Evolutionary conservation across 2,888 invertebrate genomes (phyloP).

Genomic region (Apomyelois bistriatella): DNA sequence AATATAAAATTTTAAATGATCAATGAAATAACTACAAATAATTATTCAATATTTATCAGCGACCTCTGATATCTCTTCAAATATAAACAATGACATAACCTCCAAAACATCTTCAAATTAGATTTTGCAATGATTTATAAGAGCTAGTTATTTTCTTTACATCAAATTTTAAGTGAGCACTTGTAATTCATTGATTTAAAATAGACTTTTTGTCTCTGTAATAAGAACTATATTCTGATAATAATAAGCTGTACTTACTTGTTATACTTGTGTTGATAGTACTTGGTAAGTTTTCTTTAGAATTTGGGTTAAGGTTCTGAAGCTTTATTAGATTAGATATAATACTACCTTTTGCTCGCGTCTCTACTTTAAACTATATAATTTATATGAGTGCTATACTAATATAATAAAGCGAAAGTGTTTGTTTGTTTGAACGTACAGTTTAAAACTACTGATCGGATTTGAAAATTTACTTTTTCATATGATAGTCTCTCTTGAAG

Average conservation of each 20-base stretch:
- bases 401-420: too few relatives aligned
- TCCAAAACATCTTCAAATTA: conserved; percentile 1
- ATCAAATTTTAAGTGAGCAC: conserved; percentile 11
- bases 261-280: conserved; percentile 17
- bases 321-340: conserved; percentile 5
- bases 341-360: too few relatives aligned
- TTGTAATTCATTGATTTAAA: not conserved
- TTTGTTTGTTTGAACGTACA: too few relatives aligned
- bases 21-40: too few relatives aligned
- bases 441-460: too few relatives aligned
- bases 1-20: too few relatives aligned
- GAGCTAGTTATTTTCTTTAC: conserved; percentile 20
- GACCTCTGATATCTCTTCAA: not conserved
- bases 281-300: conserved; percentile 18
- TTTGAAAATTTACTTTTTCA: too few relatives aligned
- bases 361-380: too few relatives aligned
- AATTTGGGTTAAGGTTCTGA: conserved; percentile 19
- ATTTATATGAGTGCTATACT: too few relatives aligned
- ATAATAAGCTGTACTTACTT: conserved; percentile 19
- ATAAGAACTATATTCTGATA: conserved; percentile 3
- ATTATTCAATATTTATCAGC: not conserved
- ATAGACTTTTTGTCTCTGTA: conserved; percentile 8
- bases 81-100: conserved; percentile 1
- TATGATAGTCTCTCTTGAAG: too few relatives aligned
- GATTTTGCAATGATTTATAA: conserved; percentile 8